Percentiles rank a stretch among this genome's conserved stretches.
Conservation (phyloP, 1,140 invertebrate species). For the Acromyrmex echinatior region DNA sequence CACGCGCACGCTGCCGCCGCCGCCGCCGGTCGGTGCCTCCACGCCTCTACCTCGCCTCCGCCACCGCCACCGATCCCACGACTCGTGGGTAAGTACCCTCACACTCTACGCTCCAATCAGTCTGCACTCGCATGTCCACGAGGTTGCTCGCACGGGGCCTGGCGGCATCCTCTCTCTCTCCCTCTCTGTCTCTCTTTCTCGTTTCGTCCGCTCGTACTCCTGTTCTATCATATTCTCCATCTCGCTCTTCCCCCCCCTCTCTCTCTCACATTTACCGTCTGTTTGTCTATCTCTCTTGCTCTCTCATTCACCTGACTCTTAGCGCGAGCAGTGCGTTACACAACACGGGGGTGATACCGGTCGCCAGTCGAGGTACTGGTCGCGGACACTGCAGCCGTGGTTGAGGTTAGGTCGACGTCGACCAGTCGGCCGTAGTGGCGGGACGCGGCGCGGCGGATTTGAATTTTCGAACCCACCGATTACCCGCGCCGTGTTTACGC, state of each 20-base stretch:
- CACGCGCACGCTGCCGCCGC: slow-evolving; percentile 73
- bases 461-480: slow-evolving; percentile 73
- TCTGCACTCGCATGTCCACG: slow-evolving; percentile 86
- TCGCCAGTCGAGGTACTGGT: slow-evolving; percentile 75
- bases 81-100: slow-evolving; percentile 85
- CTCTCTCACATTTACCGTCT: neutral
- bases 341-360: slow-evolving; percentile 67
- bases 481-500: slow-evolving; percentile 34
- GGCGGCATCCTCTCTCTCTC: slow-evolving; percentile 81
- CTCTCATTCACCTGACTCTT: slow-evolving; percentile 77
- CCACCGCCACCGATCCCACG: slow-evolving; percentile 78
- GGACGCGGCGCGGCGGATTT: slow-evolving; percentile 71
- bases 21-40: slow-evolving; percentile 76
- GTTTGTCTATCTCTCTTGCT: slow-evolving; percentile 4
- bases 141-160: slow-evolving; percentile 82
- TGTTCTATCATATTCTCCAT: slow-evolving; percentile 35
- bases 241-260: slow-evolving; percentile 5
- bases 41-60: slow-evolving; percentile 76
- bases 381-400: slow-evolving; percentile 64
- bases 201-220: slow-evolving; percentile 50
- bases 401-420: slow-evolving; percentile 82
- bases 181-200: slow-evolving; percentile 70
- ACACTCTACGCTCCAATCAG: slow-evolving; percentile 84
- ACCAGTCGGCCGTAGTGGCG: slow-evolving; percentile 73
- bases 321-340: slow-evolving; percentile 73